Conservation (phyloP, 2,113 vertebrate genomes). For the Microcebus lehilahytsara region DNA sequence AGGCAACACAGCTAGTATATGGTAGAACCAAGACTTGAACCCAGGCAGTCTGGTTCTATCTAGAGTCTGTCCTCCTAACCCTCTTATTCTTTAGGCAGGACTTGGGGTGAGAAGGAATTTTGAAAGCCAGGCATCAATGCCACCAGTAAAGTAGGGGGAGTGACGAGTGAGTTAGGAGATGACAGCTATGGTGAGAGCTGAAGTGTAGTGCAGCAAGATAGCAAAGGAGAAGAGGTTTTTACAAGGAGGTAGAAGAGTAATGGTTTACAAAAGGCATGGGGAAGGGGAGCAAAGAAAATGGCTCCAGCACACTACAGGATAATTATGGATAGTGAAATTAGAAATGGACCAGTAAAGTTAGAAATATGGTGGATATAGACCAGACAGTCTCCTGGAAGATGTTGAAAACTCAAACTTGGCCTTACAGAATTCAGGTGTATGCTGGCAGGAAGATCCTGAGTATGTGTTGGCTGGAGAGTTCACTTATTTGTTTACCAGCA, state of each 20-base stretch:
- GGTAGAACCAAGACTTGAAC: not conserved
- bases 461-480: not conserved
- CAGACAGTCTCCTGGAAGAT: not conserved
- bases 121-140: conserved; percentile 26
- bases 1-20: not conserved
- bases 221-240: conserved; percentile 11
- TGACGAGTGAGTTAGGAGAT: conserved; percentile 3
- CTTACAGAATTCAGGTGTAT: not conserved
- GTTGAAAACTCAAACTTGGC: not conserved
- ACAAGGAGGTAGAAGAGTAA: not conserved
- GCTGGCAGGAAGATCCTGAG: not conserved
- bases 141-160: not conserved
- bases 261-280: not conserved
- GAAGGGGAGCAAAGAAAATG: not conserved
- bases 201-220: not conserved
- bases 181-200: not conserved
- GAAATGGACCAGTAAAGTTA: not conserved
- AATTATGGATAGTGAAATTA: not conserved
- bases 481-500: conserved; percentile 12
- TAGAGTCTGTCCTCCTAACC: not conserved
- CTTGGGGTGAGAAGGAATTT: conserved; percentile 33
- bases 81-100: not conserved
- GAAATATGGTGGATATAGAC: not conserved
- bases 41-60: not conserved
- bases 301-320: not conserved